Evolutionary conservation across 1,140 invertebrate species (phyloP).

Genomic region (Belonocnema kinseyi): DNA sequence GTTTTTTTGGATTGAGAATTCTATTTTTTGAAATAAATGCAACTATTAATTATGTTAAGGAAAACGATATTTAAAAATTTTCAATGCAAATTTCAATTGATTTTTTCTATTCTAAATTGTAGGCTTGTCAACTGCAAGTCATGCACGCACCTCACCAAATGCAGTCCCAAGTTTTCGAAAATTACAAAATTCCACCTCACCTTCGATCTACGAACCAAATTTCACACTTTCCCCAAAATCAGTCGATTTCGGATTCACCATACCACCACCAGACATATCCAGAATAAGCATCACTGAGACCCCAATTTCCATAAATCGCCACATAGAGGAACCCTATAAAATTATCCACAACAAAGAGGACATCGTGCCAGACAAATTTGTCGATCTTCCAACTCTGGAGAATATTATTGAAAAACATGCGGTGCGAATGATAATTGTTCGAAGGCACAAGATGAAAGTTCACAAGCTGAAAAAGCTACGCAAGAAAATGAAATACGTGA

Average conservation of each 20-base stretch:
- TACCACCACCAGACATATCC: conserved; percentile 38
- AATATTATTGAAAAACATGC: conserved; percentile 79
- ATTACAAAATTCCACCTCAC: conserved; percentile 3
- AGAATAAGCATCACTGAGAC: conserved; percentile 50
- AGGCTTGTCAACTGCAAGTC: conserved; percentile 38
- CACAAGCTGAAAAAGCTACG: conserved; percentile 88
- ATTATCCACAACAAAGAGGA: conserved; percentile 55
- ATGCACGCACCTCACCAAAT: conserved; percentile 23
- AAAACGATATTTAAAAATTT: too few species aligned
- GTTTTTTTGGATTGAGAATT: too few species aligned
- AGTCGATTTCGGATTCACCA: conserved; percentile 51
- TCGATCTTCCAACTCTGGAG: conserved; percentile 59
- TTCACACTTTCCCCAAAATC: conserved; percentile 54
- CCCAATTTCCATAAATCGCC: conserved; percentile 44
- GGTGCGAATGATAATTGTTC: conserved; percentile 82
- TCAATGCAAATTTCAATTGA: too few species aligned
- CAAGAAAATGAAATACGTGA: conserved; percentile 85
- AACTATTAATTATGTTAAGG: too few species aligned
- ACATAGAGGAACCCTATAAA: conserved; percentile 47
- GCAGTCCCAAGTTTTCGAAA: conserved; percentile 14
- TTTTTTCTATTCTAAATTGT: conserved; percentile 35
- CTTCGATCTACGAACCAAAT: conserved; percentile 30
- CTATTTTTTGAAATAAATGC: too few species aligned
- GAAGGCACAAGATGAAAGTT: conserved; percentile 89
- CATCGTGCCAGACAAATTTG: conserved; percentile 48